A percentile compares a stretch with the other conserved stretches of the same genome.
Evolutionary conservation across 2,113 vertebrate species (phyloP).

Genomic region (Shinisaurus crocodilurus): DNA sequence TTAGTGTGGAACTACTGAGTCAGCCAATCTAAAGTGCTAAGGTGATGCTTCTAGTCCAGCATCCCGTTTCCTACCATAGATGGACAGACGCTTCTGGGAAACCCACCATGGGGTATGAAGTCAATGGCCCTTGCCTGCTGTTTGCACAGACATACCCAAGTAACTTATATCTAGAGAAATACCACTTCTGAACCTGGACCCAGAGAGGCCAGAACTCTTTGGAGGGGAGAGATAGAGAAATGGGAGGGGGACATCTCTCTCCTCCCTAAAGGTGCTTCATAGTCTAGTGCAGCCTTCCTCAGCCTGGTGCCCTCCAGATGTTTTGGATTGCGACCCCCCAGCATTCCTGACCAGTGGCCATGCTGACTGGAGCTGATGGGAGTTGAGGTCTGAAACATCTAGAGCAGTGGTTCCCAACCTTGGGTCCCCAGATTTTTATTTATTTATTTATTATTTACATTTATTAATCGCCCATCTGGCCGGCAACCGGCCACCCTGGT

Average conservation of each 20-base stretch:
- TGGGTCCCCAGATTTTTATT: too few relatives aligned
- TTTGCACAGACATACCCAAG: neutral
- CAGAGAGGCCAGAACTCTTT: neutral
- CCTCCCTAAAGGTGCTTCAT: neutral
- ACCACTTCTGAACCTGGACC: neutral
- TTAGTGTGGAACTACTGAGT: neutral
- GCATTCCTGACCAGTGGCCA: too few relatives aligned
- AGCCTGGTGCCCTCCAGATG: neutral
- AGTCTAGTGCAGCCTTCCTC: neutral
- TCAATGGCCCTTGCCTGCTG: neutral
- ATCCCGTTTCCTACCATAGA: neutral
- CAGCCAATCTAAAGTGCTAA: neutral
- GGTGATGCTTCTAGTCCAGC: neutral
- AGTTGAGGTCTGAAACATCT: too few relatives aligned
- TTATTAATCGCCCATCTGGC: too few relatives aligned
- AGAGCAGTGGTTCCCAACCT: too few relatives aligned
- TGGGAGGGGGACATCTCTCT: neutral
- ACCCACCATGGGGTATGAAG: neutral
- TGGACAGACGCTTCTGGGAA: neutral
- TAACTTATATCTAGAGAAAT: neutral
- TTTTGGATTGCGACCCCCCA: too few relatives aligned
- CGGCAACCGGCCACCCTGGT: too few relatives aligned
- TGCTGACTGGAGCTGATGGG: too few relatives aligned
- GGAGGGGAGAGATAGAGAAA: neutral
- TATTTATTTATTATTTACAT: too few relatives aligned